Evolutionary conservation across 2,888 invertebrate genomes (phyloP), one percentile per base, ranked within the genome.

Genomic region (Thymelicus sylvestris): DNA sequence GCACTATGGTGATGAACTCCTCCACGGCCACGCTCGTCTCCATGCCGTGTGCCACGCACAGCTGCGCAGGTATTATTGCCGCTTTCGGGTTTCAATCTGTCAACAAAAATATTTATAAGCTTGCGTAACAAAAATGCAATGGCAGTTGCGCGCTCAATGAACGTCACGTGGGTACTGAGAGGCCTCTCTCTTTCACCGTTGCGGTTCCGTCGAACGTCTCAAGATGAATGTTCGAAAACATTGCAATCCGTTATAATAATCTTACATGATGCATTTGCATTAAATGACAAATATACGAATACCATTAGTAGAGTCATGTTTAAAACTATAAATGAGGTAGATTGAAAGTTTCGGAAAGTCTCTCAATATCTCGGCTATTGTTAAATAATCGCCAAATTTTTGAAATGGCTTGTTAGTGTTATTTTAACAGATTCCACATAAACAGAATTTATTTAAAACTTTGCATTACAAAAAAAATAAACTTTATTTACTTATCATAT

Each of bases 1-100:
- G 93, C 75, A 95, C 95, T 76, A 95, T 95, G 74, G 95, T 95
- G 79, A 95, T 94, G 80, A 95, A 95, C 83, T 95, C 94, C 77
- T 94, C 94, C 73, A 81, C 90, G 82, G 83, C 84, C 81, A 82
- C 85, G 81, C 89, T 90, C 80, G 92, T 87, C 90, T 93, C 93
- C 93, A 93, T 93, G 75, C 89, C 92, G 90, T 86, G 90, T 82
- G 78, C 79, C 83, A 87, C 86, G 85, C 85, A 83, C 85, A 79
- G 85, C 81, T 79, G 82, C 81, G 80, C 78, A 77, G 78, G 81
- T 76, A 80, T 78, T 80, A 80, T 80, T 79, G 80, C 85, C 81
- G 83, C 86, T 87, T 83, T 85, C 83, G 78, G 81, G 80, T 81
- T 80, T 76, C 82, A 83, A 89, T 87, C 93, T 93, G 93, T 77